phyloP scores from a whole-genome alignment of 2,888 invertebrate species.

The Phoenoteleia sp. region DNA sequence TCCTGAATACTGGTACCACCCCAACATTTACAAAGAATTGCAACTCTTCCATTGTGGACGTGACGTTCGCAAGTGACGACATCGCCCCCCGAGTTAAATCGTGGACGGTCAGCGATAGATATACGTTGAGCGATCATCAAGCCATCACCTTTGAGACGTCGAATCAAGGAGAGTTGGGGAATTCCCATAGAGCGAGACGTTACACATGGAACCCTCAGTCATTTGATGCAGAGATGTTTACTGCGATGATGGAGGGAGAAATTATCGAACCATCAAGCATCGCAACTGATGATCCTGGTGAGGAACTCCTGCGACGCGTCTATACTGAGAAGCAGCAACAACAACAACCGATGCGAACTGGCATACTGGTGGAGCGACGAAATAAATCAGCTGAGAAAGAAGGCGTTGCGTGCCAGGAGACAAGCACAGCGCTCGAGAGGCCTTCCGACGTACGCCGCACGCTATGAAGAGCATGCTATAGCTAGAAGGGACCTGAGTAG shows the following conservation, averaged over 20 bases:
- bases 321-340: slow-evolving; percentile 56
- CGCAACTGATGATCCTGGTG: slow-evolving; percentile 32
- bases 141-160: slow-evolving; percentile 25
- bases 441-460: not conserved
- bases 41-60: slow-evolving; percentile 61
- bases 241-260: not conserved
- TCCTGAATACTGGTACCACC: slow-evolving; percentile 50
- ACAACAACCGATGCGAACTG: not conserved
- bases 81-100: slow-evolving; percentile 12
- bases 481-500: not conserved
- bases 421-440: slow-evolving; percentile 24
- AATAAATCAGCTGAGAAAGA: slow-evolving; percentile 25
- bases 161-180: not conserved
- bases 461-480: slow-evolving; percentile 22
- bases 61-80: slow-evolving; percentile 63
- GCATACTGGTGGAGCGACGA: slow-evolving; percentile 59
- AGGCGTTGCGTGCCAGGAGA: slow-evolving; percentile 28
- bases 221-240: not conserved
- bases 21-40: slow-evolving; percentile 58
- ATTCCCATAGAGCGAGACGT: not conserved
- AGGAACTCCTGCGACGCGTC: slow-evolving; percentile 59
- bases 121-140: slow-evolving; percentile 58
- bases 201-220: not conserved
- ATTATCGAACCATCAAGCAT: not conserved
- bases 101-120: too few species aligned